Evolutionary conservation across 2,797 vertebrate species (phyloP).

Genomic region (Myripristis jacobus): DNA sequence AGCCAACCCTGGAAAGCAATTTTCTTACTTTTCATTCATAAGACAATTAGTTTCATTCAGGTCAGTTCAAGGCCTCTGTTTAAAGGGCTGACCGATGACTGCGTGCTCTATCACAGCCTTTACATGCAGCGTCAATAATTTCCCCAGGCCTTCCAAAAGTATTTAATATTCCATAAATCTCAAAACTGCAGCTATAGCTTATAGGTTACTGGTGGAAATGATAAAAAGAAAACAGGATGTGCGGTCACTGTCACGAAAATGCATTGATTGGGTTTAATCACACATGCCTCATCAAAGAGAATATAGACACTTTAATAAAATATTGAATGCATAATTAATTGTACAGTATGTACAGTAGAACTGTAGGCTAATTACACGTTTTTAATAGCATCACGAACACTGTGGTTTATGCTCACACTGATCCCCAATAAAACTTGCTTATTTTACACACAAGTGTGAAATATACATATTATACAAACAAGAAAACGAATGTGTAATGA

Average conservation of each 20-base stretch:
- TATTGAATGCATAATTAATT: conserved; percentile 84
- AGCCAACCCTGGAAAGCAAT: neutral
- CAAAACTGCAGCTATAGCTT: conserved; percentile 43
- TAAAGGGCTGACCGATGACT: neutral
- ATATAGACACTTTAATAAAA: conserved; percentile 87
- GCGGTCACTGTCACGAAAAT: conserved; percentile 49
- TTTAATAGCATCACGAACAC: conserved; percentile 70
- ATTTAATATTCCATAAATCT: conserved; percentile 22
- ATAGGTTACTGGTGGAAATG: neutral
- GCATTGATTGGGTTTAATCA: conserved; percentile 72
- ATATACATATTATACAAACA: conserved; percentile 65
- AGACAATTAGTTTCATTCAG: neutral
- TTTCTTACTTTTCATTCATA: neutral
- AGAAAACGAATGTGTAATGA: conserved; percentile 38
- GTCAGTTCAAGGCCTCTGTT: neutral
- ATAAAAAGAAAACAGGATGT: conserved; percentile 20
- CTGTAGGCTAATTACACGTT: conserved; percentile 78
- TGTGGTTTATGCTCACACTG: conserved; percentile 66
- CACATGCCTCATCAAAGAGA: conserved; percentile 82
- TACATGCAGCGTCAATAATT: neutral
- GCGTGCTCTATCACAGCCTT: neutral
- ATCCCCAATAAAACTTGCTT: conserved; percentile 33
- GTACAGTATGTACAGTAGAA: conserved; percentile 82
- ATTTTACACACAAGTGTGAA: conserved; percentile 68
- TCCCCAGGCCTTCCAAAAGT: neutral